phyloP scores from a whole-genome alignment of 2,888 invertebrate genomes.

The Apamea monoglypha region DNA sequence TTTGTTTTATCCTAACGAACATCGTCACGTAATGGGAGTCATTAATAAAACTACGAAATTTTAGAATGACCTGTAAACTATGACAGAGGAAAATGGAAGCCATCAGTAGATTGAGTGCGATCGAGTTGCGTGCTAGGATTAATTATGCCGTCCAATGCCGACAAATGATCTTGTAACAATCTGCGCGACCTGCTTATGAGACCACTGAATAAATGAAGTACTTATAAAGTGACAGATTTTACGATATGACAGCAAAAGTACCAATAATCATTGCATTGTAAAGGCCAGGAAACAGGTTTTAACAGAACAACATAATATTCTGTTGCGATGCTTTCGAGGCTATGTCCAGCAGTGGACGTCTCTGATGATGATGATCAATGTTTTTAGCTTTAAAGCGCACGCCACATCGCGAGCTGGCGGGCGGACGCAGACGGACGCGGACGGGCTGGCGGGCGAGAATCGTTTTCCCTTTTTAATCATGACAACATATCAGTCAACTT shows the following conservation, averaged over 20 bases:
- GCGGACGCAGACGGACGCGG: no score
- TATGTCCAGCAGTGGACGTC: no score
- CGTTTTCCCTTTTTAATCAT: no score
- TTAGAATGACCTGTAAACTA: slow-evolving; percentile 25
- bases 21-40: slow-evolving; percentile 6
- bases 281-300: background rate
- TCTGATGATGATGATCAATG: no score
- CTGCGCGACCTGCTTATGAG: background rate
- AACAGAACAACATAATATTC: background rate
- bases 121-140: slow-evolving; percentile 31
- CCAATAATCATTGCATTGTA: background rate
- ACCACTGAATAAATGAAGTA: background rate
- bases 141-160: slow-evolving; percentile 19
- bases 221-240: background rate
- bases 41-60: slow-evolving; percentile 20
- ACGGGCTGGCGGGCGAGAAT: no score
- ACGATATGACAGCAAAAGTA: background rate
- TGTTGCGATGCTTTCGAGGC: no score
- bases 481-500: no score
- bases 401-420: no score
- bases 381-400: no score
- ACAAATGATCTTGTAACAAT: background rate
- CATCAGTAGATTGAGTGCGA: slow-evolving; percentile 27
- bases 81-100: slow-evolving; percentile 25
- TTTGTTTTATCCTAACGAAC: slow-evolving; percentile 27